A percentile compares a stretch with the other conserved stretches of the same genome.
These are phyloP conservation scores for Montipora cactus DNA, from an alignment of 64 coral and sea anemone species.

Conservation along the genomic window DNA sequence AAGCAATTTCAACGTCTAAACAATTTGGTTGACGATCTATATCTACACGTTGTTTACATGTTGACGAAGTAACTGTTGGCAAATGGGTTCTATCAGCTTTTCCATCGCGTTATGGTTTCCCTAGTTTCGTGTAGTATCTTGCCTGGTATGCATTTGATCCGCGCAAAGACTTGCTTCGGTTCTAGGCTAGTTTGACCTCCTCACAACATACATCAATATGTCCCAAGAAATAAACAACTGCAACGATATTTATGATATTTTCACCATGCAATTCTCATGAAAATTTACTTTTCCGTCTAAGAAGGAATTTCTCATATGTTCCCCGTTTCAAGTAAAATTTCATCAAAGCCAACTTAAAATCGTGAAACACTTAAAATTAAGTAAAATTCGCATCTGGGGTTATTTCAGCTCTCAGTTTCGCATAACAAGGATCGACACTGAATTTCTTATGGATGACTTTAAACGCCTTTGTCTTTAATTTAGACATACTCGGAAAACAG, in stretches of 20 bases:
- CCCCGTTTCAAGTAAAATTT: neutral
- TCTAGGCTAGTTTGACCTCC: neutral
- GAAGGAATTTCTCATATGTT: neutral
- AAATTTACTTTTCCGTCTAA: neutral
- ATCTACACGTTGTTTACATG: neutral
- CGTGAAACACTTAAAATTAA: neutral
- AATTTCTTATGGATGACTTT: neutral
- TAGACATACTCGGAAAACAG: neutral
- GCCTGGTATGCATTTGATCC: conserved; percentile 3
- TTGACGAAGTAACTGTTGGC: neutral
- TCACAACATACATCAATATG: neutral
- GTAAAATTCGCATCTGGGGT: neutral
- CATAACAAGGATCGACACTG: neutral
- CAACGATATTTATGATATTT: too few relatives aligned
- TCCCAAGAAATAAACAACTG: neutral
- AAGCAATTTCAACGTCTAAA: neutral
- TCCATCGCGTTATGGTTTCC: neutral
- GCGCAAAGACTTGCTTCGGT: neutral
- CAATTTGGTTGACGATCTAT: neutral
- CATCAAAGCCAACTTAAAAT: neutral
- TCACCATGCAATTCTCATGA: too few relatives aligned
- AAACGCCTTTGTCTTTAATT: neutral
- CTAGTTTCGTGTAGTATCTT: conserved; percentile 8
- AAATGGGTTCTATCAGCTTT: neutral
- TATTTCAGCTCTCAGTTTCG: neutral